Conservation (phyloP, 2,797 vertebrate species). For the Pangasius sanitwongsei region DNA sequence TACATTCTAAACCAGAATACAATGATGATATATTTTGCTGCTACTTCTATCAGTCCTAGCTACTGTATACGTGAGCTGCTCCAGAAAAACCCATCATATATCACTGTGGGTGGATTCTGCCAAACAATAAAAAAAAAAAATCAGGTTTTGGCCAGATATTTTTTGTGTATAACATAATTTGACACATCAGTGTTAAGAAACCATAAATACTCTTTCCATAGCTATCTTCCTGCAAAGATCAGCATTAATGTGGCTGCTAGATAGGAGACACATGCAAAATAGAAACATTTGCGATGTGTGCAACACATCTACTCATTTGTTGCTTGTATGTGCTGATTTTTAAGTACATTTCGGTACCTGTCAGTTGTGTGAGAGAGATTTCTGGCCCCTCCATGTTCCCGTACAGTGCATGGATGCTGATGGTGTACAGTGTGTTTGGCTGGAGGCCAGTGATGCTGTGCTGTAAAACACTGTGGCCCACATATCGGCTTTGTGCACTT, state of each 20-base stretch:
- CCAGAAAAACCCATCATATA: too few relatives aligned
- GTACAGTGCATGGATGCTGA: constrained; percentile 80
- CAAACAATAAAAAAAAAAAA: too few relatives aligned
- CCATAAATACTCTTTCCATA: background rate
- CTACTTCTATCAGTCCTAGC: too few relatives aligned
- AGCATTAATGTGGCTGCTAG: background rate
- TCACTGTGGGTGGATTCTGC: too few relatives aligned
- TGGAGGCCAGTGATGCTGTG: constrained; percentile 73
- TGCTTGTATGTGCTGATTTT: background rate
- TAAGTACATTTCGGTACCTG: constrained; percentile 70
- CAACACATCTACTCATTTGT: background rate
- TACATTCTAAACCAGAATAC: background rate
- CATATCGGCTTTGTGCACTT: constrained; percentile 70
- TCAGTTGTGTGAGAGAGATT: constrained; percentile 80
- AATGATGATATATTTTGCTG: background rate
- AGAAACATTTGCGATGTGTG: background rate
- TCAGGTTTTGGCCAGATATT: too few relatives aligned
- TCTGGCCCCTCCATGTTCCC: constrained; percentile 82
- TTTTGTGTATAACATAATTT: too few relatives aligned
- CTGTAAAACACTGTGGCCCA: constrained; percentile 72
- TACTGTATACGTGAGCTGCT: too few relatives aligned
- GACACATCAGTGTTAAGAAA: too few relatives aligned
- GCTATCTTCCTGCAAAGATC: background rate
- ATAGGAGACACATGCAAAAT: background rate
- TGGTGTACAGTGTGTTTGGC: constrained; percentile 75